Evolutionary conservation across 1,140 invertebrate genomes (phyloP), one percentile per base, ranked within the genome.

Genomic region (Paraescarpia echinospica): DNA sequence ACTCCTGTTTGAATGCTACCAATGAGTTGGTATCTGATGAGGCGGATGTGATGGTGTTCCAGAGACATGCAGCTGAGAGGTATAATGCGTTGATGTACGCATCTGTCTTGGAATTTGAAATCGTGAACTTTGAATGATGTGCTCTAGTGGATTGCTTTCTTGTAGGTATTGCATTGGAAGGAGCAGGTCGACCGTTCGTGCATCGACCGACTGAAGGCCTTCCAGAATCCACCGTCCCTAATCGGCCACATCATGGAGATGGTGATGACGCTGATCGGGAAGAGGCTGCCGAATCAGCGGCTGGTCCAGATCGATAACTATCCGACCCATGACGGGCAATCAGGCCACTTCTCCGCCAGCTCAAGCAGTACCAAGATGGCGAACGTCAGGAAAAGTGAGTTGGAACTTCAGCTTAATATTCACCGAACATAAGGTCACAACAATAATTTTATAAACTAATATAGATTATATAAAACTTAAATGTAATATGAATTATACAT

Each of bases 161-260:
- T n/a, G n/a, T 93, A 96, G 95, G 95, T 96, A 31, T 34, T 94
- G n/a, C 93, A 94, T 35, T 96, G 96, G 96, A 95, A 94, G 92
- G 92, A 91, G 41, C 96, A 96, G 92, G 95, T 96, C 1, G 96
- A 96, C 93, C 93, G 95, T 12, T 89, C 94, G 22, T 95, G 95
- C 93, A 95, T 96, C 90, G 96, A 96, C 91, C 93, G 95, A 59
- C 93, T 96, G 6, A 93, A 94, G 91, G 94, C 94, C 0, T 96
- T 96, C 93, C 92, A 94, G n/a, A 96, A 95, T 91, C 96, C 96
- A 33, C 95, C 96, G 34, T 27, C 94, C 5, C 93, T 96, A 89
- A 96, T 96, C 22, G 95, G 95, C 12, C 95, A 95, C 91, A 95
- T 96, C 91, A 96, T 96, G 95, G 96, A 96, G 93, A 96, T 96